Evolutionary conservation across 2,113 vertebrate genomes (phyloP).

Genomic region (Clarias batrachus): DNA sequence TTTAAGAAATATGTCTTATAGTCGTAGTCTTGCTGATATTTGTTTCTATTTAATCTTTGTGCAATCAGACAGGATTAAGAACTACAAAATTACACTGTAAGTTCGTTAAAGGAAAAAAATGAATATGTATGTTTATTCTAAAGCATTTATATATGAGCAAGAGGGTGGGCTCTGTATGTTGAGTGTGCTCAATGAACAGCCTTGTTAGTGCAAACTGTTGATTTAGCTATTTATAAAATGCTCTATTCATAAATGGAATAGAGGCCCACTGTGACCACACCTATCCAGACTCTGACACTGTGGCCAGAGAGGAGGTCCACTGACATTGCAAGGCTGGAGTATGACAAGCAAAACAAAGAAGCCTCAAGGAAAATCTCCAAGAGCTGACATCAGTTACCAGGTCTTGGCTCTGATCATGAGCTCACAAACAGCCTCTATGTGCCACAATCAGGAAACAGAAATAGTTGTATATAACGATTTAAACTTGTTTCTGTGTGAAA

Average conservation of each 20-base stretch:
- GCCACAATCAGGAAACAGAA: constrained; percentile 4
- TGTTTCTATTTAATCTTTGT: neutral
- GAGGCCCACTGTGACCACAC: constrained; percentile 50
- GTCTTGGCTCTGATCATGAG: neutral
- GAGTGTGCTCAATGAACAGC: constrained; percentile 45
- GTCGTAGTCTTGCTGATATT: neutral
- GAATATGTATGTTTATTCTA: constrained; percentile 24
- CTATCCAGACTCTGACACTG: constrained; percentile 39
- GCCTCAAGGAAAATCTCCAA: constrained; percentile 19
- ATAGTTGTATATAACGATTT: neutral
- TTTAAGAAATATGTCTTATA: neutral
- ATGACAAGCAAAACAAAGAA: constrained; percentile 21
- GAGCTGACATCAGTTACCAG: constrained; percentile 37
- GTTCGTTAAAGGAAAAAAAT: constrained; percentile 16
- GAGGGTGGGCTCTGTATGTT: constrained; percentile 40
- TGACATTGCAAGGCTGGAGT: constrained; percentile 8
- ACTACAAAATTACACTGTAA: neutral
- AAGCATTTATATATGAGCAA: constrained; percentile 38
- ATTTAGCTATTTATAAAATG: constrained; percentile 61
- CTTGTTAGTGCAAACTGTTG: constrained; percentile 53
- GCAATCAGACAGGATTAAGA: neutral
- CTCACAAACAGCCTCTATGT: constrained; percentile 12
- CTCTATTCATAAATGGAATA: constrained; percentile 61
- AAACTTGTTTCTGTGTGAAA: neutral
- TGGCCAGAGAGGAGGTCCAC: constrained; percentile 42